phyloP scores from a whole-genome alignment of 2,888 invertebrate species.

The Drosophila neutralis region DNA sequence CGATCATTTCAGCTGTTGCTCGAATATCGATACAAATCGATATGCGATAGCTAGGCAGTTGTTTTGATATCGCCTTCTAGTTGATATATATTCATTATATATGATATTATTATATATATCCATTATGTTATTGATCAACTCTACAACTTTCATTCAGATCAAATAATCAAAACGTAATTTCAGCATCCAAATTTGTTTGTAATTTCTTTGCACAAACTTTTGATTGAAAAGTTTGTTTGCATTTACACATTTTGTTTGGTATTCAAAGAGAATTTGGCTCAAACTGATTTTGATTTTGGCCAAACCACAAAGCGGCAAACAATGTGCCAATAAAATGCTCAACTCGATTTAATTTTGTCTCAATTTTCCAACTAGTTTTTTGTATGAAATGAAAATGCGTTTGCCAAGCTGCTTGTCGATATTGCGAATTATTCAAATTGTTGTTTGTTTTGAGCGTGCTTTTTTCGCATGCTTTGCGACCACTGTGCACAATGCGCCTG shows the following conservation, averaged over 20 bases:
- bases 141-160: not conserved
- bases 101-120: not conserved
- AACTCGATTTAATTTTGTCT: not conserved
- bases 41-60: not conserved
- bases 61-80: not conserved
- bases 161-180: not conserved
- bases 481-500: slow-evolving; percentile 71
- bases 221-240: too few species aligned
- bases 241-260: not conserved
- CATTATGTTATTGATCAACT: not conserved
- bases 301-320: too few species aligned
- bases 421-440: slow-evolving; percentile 14
- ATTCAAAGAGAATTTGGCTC: too few species aligned
- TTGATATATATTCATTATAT: not conserved
- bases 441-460: not conserved
- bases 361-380: not conserved
- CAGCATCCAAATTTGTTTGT: not conserved
- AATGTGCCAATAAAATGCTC: not conserved
- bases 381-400: not conserved
- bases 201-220: not conserved
- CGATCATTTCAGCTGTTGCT: not conserved
- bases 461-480: slow-evolving; percentile 22
- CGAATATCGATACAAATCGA: not conserved
- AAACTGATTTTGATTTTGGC: too few species aligned
- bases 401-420: slow-evolving; percentile 10